Conservation (phyloP, 2,797 vertebrate species). For the Anabas testudineus region DNA sequence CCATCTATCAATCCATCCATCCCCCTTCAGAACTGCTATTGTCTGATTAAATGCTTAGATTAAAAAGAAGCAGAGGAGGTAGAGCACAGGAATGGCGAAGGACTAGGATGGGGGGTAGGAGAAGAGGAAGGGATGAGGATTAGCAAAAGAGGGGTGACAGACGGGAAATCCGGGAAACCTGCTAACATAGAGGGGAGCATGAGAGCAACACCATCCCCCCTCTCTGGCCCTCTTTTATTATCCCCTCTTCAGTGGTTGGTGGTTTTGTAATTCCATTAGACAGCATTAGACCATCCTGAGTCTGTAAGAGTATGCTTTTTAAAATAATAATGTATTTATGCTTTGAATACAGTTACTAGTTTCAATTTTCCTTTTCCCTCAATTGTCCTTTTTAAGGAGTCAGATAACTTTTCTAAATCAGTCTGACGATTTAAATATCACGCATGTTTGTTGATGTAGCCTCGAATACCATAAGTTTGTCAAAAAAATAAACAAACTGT, state of each 20-base stretch:
- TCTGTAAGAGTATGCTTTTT: neutral
- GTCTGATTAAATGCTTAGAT: constrained; percentile 63
- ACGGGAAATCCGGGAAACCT: constrained; percentile 65
- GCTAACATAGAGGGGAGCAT: constrained; percentile 42
- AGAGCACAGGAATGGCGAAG: constrained; percentile 47
- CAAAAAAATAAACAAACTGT: no score
- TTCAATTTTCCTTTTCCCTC: neutral
- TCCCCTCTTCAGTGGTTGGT: constrained; percentile 18
- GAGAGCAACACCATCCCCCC: constrained; percentile 34
- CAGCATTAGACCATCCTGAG: neutral
- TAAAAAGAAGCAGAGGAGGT: constrained; percentile 43
- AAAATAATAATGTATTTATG: neutral
- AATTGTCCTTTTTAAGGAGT: no score
- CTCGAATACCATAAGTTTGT: no score
- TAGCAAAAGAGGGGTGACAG: constrained; percentile 75
- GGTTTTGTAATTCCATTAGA: neutral
- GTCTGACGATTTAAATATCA: no score
- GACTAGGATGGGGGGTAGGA: constrained; percentile 25
- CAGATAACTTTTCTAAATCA: no score
- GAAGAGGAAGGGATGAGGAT: constrained; percentile 59
- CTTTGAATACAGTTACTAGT: neutral
- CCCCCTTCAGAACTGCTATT: constrained; percentile 61
- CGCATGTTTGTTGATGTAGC: neutral
- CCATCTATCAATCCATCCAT: constrained; percentile 36
- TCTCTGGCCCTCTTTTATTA: constrained; percentile 17